Percentiles rank a stretch among this genome's conserved stretches.
These are phyloP conservation scores for Adrianichthys oophorus DNA, from an alignment of 2,797 vertebrate genomes.

Conservation along the genomic window DNA sequence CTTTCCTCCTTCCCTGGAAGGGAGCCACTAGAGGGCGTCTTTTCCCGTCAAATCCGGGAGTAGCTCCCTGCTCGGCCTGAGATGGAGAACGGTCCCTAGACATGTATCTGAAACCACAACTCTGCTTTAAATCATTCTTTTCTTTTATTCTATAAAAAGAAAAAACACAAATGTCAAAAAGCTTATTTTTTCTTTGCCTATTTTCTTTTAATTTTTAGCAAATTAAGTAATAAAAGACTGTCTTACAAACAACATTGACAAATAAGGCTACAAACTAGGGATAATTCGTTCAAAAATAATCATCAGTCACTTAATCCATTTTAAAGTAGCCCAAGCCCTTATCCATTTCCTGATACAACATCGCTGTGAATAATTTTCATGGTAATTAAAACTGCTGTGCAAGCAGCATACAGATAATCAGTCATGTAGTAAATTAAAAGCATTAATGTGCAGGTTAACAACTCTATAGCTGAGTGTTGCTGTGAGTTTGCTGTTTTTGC, in stretches of 20 bases:
- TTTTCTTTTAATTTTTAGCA: background rate
- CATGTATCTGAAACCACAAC: background rate
- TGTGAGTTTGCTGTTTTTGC: conserved; percentile 1
- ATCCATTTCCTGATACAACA: too few relatives aligned
- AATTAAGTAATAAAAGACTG: too few relatives aligned
- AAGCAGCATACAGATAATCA: too few relatives aligned
- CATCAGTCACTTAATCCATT: too few relatives aligned
- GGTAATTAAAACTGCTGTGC: too few relatives aligned
- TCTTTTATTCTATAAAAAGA: background rate
- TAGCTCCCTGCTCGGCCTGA: background rate
- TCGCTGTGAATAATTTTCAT: too few relatives aligned
- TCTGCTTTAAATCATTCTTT: background rate
- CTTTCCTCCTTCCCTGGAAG: too few relatives aligned
- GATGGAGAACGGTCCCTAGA: background rate
- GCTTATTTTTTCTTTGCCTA: background rate
- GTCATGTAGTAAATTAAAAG: too few relatives aligned
- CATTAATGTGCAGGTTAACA: background rate
- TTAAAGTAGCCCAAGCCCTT: too few relatives aligned
- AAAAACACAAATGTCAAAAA: background rate
- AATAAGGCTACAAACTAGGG: too few relatives aligned
- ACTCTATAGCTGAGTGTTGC: background rate
- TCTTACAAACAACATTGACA: too few relatives aligned
- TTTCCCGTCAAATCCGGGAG: conserved; percentile 29
- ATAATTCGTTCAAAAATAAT: too few relatives aligned
- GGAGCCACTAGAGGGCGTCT: conserved; percentile 64